Conservation (phyloP, 2,888 invertebrate species). For the Ommatoiulus sabulosus region DNA sequence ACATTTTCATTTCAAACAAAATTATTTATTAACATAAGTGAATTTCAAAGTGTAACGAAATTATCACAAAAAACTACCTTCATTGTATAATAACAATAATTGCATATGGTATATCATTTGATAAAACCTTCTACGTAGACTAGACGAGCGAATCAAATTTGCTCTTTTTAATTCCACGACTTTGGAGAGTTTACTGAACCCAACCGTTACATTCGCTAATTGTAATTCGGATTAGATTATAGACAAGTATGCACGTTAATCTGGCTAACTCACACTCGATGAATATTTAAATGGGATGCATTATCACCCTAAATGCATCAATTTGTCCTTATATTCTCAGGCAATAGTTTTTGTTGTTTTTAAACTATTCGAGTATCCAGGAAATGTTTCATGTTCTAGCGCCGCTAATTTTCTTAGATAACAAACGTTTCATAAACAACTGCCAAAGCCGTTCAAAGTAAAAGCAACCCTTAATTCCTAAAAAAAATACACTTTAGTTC, state of each 20-base stretch:
- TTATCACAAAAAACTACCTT: background rate
- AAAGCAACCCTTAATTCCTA: background rate
- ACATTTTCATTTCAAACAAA: background rate
- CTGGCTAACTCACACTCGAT: background rate
- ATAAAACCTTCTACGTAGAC: background rate
- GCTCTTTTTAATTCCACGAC: background rate
- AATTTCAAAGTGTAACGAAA: background rate
- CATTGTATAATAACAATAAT: background rate
- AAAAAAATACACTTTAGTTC: background rate
- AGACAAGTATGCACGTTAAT: background rate
- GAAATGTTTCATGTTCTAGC: background rate
- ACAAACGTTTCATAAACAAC: background rate
- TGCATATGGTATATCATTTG: background rate
- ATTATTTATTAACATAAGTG: background rate
- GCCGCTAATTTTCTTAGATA: background rate
- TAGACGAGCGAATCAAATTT: background rate
- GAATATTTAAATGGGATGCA: background rate
- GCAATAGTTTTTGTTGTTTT: background rate
- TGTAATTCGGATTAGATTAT: background rate
- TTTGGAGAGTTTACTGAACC: background rate
- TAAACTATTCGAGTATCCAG: background rate
- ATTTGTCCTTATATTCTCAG: background rate
- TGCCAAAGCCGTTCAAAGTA: background rate
- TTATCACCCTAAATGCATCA: slow-evolving; percentile 6
- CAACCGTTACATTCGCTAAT: background rate